Conservation (phyloP, 1,140 invertebrate genomes). For the Chrysomallon squamiferum region DNA sequence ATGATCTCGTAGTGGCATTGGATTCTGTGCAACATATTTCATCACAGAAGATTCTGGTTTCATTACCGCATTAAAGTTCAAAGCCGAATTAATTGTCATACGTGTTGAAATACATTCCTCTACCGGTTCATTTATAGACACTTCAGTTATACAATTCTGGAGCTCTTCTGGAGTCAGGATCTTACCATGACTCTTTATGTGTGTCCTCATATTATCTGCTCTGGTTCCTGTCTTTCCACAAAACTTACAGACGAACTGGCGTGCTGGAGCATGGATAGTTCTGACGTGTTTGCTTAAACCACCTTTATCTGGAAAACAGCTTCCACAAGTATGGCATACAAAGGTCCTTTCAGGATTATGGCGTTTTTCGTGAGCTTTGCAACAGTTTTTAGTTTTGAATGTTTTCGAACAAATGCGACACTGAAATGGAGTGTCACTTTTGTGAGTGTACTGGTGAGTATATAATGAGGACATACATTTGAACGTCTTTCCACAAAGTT, state of each 20-base stretch:
- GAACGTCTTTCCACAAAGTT: conserved; percentile 49
- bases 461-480: conserved; percentile 55
- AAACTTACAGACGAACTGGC: conserved; percentile 48
- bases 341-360: conserved; percentile 67
- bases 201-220: conserved; percentile 65
- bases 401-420: conserved; percentile 69
- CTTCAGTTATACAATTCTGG: no score
- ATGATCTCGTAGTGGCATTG: no score
- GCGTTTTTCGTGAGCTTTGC: conserved; percentile 66
- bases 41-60: no score
- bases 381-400: conserved; percentile 68
- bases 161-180: no score
- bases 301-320: conserved; percentile 53
- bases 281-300: conserved; percentile 51
- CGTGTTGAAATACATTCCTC: no score
- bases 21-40: no score
- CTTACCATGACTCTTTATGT: conserved; percentile 58
- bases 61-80: no score
- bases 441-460: conserved; percentile 67
- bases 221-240: conserved; percentile 65
- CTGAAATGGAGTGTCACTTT: conserved; percentile 62
- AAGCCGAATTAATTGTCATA: no score
- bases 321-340: conserved; percentile 66
- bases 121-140: no score
- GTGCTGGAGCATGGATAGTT: conserved; percentile 45